A percentile compares a stretch with the other conserved stretches of the same genome.
phyloP scores from a whole-genome alignment of 2,888 invertebrate species.

The Diplazon laetatorius region DNA sequence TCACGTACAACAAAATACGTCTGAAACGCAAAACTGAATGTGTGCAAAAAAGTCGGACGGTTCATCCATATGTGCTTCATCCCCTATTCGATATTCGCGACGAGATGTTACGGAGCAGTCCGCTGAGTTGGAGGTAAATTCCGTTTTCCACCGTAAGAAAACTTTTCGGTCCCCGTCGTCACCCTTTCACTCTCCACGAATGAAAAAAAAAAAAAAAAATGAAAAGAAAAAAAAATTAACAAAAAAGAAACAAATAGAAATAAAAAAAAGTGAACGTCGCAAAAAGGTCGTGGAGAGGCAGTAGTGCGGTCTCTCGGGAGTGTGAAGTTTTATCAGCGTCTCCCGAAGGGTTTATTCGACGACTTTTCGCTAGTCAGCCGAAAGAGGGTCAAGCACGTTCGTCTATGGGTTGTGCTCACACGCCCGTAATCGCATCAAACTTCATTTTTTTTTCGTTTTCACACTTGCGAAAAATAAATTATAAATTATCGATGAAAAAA shows the following conservation, averaged over 20 bases:
- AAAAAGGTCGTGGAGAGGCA: background rate
- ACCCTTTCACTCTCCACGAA: slow-evolving; percentile 24
- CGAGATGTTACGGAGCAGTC: slow-evolving; percentile 1
- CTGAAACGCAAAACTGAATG: background rate
- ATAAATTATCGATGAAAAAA: too few relatives aligned
- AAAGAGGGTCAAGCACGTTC: background rate
- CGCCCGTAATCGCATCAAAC: background rate
- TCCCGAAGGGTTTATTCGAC: slow-evolving; percentile 4
- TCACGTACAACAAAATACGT: background rate
- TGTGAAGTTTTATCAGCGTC: slow-evolving; percentile 21
- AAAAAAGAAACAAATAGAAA: too few relatives aligned
- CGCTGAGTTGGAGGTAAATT: slow-evolving; percentile 62
- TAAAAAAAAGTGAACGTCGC: slow-evolving; percentile 1
- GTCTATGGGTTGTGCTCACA: background rate
- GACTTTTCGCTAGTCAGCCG: slow-evolving; percentile 1
- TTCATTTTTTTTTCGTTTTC: background rate
- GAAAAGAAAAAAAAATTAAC: too few relatives aligned
- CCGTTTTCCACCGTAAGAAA: slow-evolving; percentile 64
- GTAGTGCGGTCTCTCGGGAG: slow-evolving; percentile 10
- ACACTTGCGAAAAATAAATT: too few relatives aligned
- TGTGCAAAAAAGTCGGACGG: slow-evolving; percentile 64
- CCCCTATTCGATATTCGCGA: background rate
- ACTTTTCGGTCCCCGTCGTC: slow-evolving; percentile 61
- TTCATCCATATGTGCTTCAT: background rate
- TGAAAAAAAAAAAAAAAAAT: too few relatives aligned